These are phyloP conservation scores for Microplitis manilae DNA, from an alignment of 2,888 invertebrate genomes.

Conservation along the genomic window DNA sequence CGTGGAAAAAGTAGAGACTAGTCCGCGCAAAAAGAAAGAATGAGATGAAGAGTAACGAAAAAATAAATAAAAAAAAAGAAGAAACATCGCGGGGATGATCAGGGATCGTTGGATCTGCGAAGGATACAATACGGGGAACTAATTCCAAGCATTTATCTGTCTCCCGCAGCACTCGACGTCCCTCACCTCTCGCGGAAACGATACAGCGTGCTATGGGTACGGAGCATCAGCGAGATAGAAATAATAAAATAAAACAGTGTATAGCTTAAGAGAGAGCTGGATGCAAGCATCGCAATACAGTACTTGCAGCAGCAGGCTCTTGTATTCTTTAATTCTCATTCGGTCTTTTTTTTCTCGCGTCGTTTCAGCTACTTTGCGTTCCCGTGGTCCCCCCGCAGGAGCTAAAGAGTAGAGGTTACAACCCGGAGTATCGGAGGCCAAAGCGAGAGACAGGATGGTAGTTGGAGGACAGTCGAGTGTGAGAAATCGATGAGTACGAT, in stretches of 20 bases:
- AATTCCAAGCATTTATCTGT: conserved; percentile 63
- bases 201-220: conserved; percentile 1
- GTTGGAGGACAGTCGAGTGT: conserved; percentile 54
- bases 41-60: background rate
- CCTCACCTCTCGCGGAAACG: conserved; percentile 16
- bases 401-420: background rate
- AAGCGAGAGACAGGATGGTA: conserved; percentile 27
- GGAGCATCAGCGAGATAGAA: background rate
- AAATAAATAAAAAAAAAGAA: conserved; percentile 30
- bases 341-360: conserved; percentile 39
- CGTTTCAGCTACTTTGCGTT: conserved; percentile 43
- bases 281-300: background rate
- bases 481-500: conserved; percentile 70
- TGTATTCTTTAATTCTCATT: conserved; percentile 31
- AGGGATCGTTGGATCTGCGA: conserved; percentile 49
- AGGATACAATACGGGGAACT: conserved; percentile 57
- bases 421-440: background rate
- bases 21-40: conserved; percentile 6
- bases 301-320: background rate
- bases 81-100: conserved; percentile 35
- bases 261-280: conserved; percentile 14
- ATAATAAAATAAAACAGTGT: conserved; percentile 22
- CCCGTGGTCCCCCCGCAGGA: background rate
- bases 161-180: conserved; percentile 52
- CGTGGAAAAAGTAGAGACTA: background rate